Conservation (phyloP, 1,140 invertebrate genomes). For the Bombus balteatus region DNA sequence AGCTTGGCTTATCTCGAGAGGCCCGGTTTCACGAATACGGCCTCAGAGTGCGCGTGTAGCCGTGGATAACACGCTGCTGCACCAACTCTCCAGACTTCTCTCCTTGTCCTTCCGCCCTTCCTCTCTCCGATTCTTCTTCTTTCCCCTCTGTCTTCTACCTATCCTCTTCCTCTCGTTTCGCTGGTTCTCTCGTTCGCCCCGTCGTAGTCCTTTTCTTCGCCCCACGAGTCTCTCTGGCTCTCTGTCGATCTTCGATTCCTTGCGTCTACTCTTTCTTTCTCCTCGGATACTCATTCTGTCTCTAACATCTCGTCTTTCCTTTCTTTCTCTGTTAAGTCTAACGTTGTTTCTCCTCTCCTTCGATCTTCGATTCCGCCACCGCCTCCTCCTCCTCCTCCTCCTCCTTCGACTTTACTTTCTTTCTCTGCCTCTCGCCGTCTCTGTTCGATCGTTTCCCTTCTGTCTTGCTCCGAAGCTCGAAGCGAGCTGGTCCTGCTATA, state of each 20-base stretch:
- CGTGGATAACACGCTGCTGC: slow-evolving; percentile 59
- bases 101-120: not conserved
- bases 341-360: not conserved
- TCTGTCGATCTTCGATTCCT: slow-evolving; percentile 1
- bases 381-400: not conserved
- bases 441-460: slow-evolving; percentile 39
- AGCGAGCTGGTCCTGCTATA: slow-evolving; percentile 75
- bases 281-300: no score
- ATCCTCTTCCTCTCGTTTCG: slow-evolving; percentile 31
- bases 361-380: not conserved
- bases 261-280: not conserved
- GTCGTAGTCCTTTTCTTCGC: no score
- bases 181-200: not conserved
- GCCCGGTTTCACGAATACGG: slow-evolving; percentile 70
- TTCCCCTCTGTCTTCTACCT: not conserved
- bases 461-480: slow-evolving; percentile 50
- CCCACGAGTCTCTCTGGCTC: not conserved
- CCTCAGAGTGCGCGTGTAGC: slow-evolving; percentile 45
- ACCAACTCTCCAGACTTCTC: slow-evolving; percentile 33
- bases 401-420: slow-evolving; percentile 29
- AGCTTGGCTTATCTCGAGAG: slow-evolving; percentile 68
- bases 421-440: slow-evolving; percentile 13
- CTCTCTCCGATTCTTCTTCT: not conserved
- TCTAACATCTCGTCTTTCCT: not conserved
- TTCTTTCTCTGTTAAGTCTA: slow-evolving; percentile 4